Evolutionary conservation across 2,797 vertebrate genomes (phyloP).

Genomic region (Chromobotia macracanthus): DNA sequence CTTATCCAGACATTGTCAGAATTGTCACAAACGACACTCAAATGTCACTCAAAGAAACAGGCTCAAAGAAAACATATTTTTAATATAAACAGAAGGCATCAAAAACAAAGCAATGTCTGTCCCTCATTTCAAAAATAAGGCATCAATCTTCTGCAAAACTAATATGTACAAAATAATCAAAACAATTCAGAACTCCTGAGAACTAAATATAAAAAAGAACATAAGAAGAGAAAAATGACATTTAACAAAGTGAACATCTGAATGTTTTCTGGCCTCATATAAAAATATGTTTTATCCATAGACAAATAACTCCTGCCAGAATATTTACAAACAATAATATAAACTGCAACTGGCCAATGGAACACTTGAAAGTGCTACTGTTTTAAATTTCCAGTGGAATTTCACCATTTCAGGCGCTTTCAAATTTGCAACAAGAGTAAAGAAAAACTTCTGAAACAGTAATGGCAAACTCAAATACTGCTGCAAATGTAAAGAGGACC

Average conservation of each 20-base stretch:
- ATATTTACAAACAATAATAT: conserved; percentile 82
- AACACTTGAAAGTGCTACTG: conserved; percentile 48
- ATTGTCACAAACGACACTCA: conserved; percentile 21
- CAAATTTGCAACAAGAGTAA: conserved; percentile 71
- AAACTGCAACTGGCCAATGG: conserved; percentile 71
- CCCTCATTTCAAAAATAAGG: conserved; percentile 67
- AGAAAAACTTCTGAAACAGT: conserved; percentile 65
- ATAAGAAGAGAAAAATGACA: conserved; percentile 55
- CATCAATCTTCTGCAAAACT: conserved; percentile 66
- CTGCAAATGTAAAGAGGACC: not conserved
- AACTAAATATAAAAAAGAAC: conserved; percentile 70
- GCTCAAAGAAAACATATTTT: conserved; percentile 59
- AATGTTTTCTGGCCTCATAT: conserved; percentile 71
- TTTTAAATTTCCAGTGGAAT: conserved; percentile 73
- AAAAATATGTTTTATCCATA: conserved; percentile 71
- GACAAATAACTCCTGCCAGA: conserved; percentile 69
- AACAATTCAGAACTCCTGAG: conserved; percentile 66
- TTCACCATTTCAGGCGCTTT: conserved; percentile 63
- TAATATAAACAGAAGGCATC: conserved; percentile 75
- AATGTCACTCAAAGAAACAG: conserved; percentile 1
- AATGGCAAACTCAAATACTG: conserved; percentile 21
- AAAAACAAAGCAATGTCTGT: conserved; percentile 68
- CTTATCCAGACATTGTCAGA: not conserved
- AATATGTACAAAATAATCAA: conserved; percentile 72
- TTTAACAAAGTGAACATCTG: conserved; percentile 66